Percentiles rank a stretch among this genome's conserved stretches.
These are phyloP conservation scores for Eremophila alpestris DNA, from an alignment of 2,797 vertebrate genomes.

Conservation along the genomic window DNA sequence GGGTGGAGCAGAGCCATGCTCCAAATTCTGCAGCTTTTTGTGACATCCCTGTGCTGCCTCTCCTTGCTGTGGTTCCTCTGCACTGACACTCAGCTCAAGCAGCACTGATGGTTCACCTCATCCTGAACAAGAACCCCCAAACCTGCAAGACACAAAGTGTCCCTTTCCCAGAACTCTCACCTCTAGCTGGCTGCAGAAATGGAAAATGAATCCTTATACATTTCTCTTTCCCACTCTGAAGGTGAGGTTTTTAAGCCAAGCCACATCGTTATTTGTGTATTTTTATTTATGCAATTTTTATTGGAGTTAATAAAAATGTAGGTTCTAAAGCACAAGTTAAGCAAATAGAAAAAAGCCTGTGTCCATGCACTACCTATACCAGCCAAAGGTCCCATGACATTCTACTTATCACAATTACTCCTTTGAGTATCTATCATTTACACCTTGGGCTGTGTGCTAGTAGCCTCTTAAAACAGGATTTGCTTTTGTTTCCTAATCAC, in stretches of 20 bases:
- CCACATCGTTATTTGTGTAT: not conserved
- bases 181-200: not conserved
- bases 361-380: not conserved
- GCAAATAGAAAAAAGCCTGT: not conserved
- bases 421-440: not conserved
- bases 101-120: not conserved
- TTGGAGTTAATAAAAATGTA: not conserved
- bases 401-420: not conserved
- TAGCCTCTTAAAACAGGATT: constrained; percentile 17
- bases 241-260: not conserved
- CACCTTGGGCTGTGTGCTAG: not conserved
- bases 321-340: not conserved
- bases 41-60: not conserved
- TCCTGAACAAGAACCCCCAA: not conserved
- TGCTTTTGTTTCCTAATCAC: not conserved
- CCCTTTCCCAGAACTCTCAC: not conserved
- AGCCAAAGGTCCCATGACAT: not conserved
- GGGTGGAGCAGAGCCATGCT: not conserved
- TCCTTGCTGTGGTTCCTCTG: not conserved
- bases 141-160: not conserved
- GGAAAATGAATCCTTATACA: not conserved
- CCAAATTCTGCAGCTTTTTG: not conserved
- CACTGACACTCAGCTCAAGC: not conserved
- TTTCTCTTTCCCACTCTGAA: not conserved
- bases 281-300: not conserved